Base-by-base conservation (phyloP, 2,888 invertebrate genomes). In the Aporophyla lueneburgensis region DNA sequence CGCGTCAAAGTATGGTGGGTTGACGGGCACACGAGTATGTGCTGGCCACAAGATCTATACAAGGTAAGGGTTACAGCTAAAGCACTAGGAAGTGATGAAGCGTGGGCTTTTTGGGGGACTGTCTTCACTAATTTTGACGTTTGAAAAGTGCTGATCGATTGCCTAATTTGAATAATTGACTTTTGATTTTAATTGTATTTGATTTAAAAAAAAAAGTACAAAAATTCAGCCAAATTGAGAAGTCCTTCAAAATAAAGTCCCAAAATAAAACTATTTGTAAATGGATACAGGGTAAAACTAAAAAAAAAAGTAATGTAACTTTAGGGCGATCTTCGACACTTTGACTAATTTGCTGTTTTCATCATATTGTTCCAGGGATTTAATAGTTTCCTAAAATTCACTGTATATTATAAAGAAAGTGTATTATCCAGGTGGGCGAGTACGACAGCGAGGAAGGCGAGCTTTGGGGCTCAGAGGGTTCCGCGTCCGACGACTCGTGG, bases 1-100 rank as follows among this genome's bases (percentile, higher is more conserved):
- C 97, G 98, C 80, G 98, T 99, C 7, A 98, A 98, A 90, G 99
- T 99, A n/a, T 98, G 98, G 97, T 99, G 99, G 99, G 98, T 98
- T 1, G 98, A 98, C 91, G 98, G 98, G 19, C 98, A 97, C 81
- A 97, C 98, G 12, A 98, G 98, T 84, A 98, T 98, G 97, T 99
- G 99, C 92, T 99, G 98, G 98, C 99, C 99, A 0, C 99, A 99
- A 92, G 98, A 99, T 94, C 96, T 99, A 16, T 99, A 98, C 90
- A 98, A 98, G 96, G 97, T 97, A 90, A 90, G 27, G 24, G 3
- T 51, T 51, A n/a, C 14, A 16, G n/a, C n/a, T n/a, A n/a, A n/a
- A n/a, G n/a, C n/a, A n/a, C n/a, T n/a, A n/a, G n/a, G n/a, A n/a
- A n/a, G n/a, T n/a, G n/a, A n/a, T n/a, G n/a, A n/a, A n/a, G n/a